Evolutionary conservation across 2,797 vertebrate species (phyloP).

Genomic region (Chelidonichthys spinosus): DNA sequence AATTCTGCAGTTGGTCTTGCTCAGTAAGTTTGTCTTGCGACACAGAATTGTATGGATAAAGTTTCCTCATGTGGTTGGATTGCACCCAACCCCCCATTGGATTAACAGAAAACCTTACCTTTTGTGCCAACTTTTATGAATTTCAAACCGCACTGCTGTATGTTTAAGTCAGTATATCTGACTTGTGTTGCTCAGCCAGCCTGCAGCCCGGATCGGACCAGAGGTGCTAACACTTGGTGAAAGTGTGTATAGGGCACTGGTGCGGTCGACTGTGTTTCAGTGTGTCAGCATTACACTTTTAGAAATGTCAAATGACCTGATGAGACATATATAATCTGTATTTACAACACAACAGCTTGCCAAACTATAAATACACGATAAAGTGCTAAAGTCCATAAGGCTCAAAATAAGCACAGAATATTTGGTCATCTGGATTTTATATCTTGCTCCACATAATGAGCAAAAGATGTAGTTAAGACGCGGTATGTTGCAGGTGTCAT

Average conservation of each 20-base stretch:
- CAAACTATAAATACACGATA: constrained; percentile 72
- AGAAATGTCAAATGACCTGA: constrained; percentile 75
- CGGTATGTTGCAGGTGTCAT: constrained; percentile 14
- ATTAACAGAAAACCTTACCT: constrained; percentile 67
- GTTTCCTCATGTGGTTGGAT: constrained; percentile 71
- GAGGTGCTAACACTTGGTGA: constrained; percentile 34
- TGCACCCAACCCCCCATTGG: constrained; percentile 41
- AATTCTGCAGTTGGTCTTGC: constrained; percentile 70
- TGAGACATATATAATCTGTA: constrained; percentile 73
- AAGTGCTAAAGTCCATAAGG: constrained; percentile 35
- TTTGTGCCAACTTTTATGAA: constrained; percentile 49
- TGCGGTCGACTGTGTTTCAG: constrained; percentile 67
- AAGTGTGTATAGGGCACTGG: constrained; percentile 53
- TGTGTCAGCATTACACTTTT: constrained; percentile 78
- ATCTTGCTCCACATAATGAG: constrained; percentile 36
- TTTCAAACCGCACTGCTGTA: constrained; percentile 27
- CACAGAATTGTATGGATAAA: constrained; percentile 74
- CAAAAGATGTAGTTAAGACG: constrained; percentile 26
- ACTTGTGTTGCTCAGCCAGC: constrained; percentile 27
- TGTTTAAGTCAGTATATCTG: constrained; percentile 41
- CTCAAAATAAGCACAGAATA: constrained; percentile 54
- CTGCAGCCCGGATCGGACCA: constrained; percentile 43
- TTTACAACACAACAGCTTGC: constrained; percentile 69
- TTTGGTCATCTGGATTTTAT: constrained; percentile 46
- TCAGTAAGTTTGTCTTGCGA: constrained; percentile 70